phyloP scores from a whole-genome alignment of 2,888 invertebrate species.

The Drosophila lutescens region DNA sequence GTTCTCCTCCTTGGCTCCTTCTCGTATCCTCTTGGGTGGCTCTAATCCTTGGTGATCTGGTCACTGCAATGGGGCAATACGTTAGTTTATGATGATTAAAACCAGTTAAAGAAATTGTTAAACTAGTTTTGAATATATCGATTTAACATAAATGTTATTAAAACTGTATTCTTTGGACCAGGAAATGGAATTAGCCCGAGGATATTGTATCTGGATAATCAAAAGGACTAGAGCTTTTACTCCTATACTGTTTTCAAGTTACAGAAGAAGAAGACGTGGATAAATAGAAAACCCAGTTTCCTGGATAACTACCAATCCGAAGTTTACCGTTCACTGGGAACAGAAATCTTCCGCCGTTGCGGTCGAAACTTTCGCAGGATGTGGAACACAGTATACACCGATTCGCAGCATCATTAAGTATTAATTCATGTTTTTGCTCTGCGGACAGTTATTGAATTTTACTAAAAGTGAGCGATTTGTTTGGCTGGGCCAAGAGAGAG shows the following conservation, averaged over 20 bases:
- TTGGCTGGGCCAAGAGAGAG: conserved; percentile 35
- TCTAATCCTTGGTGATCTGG: conserved; percentile 31
- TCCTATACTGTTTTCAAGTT: not conserved
- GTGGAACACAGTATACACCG: not conserved
- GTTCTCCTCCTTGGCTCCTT: conserved; percentile 12
- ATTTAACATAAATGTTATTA: not conserved
- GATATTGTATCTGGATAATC: not conserved
- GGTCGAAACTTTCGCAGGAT: not conserved
- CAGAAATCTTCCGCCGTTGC: not conserved
- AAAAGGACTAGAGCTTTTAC: no score
- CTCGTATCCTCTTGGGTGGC: conserved; percentile 22
- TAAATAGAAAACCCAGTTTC: not conserved
- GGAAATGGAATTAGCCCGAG: not conserved
- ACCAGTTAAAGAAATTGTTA: no score
- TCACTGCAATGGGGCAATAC: conserved; percentile 16
- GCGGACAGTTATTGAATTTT: conserved; percentile 25
- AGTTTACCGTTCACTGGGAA: not conserved
- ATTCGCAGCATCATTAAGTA: conserved; percentile 10
- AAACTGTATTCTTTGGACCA: not conserved
- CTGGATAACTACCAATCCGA: not conserved
- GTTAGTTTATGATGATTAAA: not conserved
- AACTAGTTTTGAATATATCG: not conserved
- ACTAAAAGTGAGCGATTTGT: conserved; percentile 26
- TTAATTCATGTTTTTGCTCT: conserved; percentile 13
- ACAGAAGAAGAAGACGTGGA: no score